Conservation (phyloP, 2,797 vertebrate species). For the Tarsius wallacei region DNA sequence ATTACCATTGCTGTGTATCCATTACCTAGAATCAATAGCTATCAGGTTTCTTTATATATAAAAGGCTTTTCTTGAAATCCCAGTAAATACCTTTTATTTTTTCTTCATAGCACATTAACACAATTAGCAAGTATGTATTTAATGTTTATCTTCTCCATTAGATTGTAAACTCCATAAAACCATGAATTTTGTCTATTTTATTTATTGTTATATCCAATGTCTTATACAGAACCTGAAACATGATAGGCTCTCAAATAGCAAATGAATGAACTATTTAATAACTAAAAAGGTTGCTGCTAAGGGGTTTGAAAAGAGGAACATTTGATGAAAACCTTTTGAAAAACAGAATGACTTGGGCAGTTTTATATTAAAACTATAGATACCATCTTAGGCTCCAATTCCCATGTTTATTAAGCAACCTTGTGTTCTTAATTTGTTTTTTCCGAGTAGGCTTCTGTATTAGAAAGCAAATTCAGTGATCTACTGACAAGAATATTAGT, state of each 20-base stretch:
- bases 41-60: not conserved
- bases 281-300: slow-evolving; percentile 33
- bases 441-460: slow-evolving; percentile 22
- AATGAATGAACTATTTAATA: slow-evolving; percentile 54
- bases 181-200: slow-evolving; percentile 25
- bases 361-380: slow-evolving; percentile 39
- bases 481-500: slow-evolving; percentile 7
- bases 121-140: not conserved
- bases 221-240: slow-evolving; percentile 26
- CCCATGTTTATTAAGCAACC: not conserved
- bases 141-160: slow-evolving; percentile 28
- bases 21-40: not conserved
- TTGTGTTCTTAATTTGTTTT: slow-evolving; percentile 44
- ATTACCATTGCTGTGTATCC: not conserved
- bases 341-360: not conserved
- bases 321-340: slow-evolving; percentile 68
- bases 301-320: slow-evolving; percentile 57
- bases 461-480: slow-evolving; percentile 55
- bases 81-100: slow-evolving; percentile 33
- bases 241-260: not conserved
- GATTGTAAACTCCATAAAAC: not conserved
- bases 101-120: not conserved
- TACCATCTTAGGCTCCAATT: not conserved
- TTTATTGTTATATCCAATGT: slow-evolving; percentile 10
- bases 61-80: slow-evolving; percentile 51